Base-by-base conservation (phyloP, 2,113 vertebrate species). In the Gallinago media region DNA sequence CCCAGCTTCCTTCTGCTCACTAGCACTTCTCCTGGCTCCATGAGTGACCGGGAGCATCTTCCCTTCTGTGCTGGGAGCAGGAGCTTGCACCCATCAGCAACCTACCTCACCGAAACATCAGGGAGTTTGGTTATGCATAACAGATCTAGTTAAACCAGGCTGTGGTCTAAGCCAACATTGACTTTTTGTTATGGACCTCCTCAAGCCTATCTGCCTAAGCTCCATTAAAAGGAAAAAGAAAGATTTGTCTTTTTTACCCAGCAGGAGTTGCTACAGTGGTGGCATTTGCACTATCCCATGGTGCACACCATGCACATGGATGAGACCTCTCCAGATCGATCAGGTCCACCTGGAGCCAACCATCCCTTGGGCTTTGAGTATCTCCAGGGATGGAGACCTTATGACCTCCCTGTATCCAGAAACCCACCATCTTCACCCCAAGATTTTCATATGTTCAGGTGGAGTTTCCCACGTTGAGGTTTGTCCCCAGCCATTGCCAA, bases 381-480 rank as follows among this genome's bases (percentile, higher is more conserved):
- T 7, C 29, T 3, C 38, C 58, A 12, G 0, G 2, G 55, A 58
- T 2, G 3, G 19, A 23, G 36, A 23, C 36, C 8, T 34, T 27
- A 1, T 0, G 52, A n/a, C 25, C 34, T 74, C 46, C 44, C 1
- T 0, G 5, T 42, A 23, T 14, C 59, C 63, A 36, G 13, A 0
- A 4, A 32, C n/a, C 26, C 9, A 1, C 13, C 40, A 2, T 10
- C 27, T 8, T 8, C 50, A 3, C 65, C 2, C 3, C 8, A 38
- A 8, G 46, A 2, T 8, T 25, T 22, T 42, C 12, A 1, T 1
- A 2, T 0, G 0, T 22, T 34, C 32, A 15, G 15, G 0, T 0
- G 6, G 18, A 13, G 16, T 4, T 49, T 2, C n/a, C 6, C 8
- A 1, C 1, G 2, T 2, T 25, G 9, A 1, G 0, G n/a, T 15